Conservation (phyloP, 2,888 invertebrate genomes). For the Poecilus cupreus region DNA sequence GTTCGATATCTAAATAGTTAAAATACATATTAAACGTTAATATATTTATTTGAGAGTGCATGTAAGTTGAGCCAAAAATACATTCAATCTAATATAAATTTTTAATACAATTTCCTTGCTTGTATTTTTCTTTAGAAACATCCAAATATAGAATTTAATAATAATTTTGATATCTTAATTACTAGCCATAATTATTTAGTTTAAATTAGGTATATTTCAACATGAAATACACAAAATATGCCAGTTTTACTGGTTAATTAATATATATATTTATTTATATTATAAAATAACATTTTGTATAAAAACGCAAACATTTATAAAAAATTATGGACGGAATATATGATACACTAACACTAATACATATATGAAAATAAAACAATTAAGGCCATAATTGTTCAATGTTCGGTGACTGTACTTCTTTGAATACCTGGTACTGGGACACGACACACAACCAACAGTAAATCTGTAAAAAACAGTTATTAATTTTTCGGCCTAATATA, state of each 20-base stretch:
- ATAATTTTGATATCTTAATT: too few species aligned
- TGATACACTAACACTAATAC: not conserved
- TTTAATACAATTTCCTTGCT: too few species aligned
- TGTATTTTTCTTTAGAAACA: too few species aligned
- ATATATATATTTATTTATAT: slow-evolving; percentile 4
- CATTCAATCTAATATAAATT: too few species aligned
- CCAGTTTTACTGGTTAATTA: slow-evolving; percentile 3
- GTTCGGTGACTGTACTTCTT: slow-evolving; percentile 89
- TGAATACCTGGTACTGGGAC: slow-evolving; percentile 88
- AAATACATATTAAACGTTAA: too few species aligned
- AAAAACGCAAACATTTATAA: slow-evolving; percentile 29
- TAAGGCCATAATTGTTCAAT: slow-evolving; percentile 85
- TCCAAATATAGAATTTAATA: too few species aligned
- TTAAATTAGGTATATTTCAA: not conserved
- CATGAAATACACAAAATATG: not conserved
- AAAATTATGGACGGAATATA: slow-evolving; percentile 23
- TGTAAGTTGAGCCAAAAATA: too few species aligned
- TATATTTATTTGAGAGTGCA: too few species aligned
- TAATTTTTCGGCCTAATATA: slow-evolving; percentile 8
- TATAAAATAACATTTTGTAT: slow-evolving; percentile 24
- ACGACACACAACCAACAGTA: slow-evolving; percentile 92
- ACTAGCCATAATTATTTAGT: too few species aligned
- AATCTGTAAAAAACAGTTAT: slow-evolving; percentile 77
- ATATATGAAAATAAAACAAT: too few species aligned
- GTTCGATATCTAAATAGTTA: too few species aligned